Base-by-base conservation (phyloP, 2,888 invertebrate species). In the Amiota communis region DNA sequence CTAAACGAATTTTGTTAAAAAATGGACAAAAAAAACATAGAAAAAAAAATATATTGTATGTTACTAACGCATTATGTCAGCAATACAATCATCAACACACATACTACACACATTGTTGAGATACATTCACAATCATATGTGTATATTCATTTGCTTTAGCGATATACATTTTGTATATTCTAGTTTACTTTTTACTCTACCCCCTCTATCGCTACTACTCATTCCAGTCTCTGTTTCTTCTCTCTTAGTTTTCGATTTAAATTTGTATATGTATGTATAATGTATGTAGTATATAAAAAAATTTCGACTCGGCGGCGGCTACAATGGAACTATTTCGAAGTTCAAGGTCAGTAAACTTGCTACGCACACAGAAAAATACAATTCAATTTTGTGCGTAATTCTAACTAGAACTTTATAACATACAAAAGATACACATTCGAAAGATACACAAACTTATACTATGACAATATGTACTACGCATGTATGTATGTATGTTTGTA, bases 271-370 rank as follows among this genome's bases (percentile, higher is more conserved):
- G n/a, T n/a, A 6, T 51, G n/a, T n/a, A n/a, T n/a, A n/a, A n/a
- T n/a, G n/a, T n/a, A n/a, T n/a, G n/a, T n/a, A n/a, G n/a, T 51
- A 51, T 51, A 4, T 51, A 51, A 1, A 51, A 13, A 51, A 11
- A 51, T 51, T n/a, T 51, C 12, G 12, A 8, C 12, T 51, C 53
- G 12, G 12, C 12, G n/a, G n/a, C 48, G 68, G 68, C 57, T 56
- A 72, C 64, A 20, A 59, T 61, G 17, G 59, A 80, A 83, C 76
- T 76, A 81, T 84, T 84, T 84, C 84, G 88, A 88, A 88, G 88
- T 88, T 88, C 88, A 88, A 88, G 88, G 88, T 88, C 87, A 89
- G 88, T 88, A 88, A 88, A 88, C 87, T 87, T 86, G 83, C 85
- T 81, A 80, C 81, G 80, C 83, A 80, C 85, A 85, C 81, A 79